phyloP scores from a whole-genome alignment of 2,113 vertebrate species.

The Cyanocitta stelleri region DNA sequence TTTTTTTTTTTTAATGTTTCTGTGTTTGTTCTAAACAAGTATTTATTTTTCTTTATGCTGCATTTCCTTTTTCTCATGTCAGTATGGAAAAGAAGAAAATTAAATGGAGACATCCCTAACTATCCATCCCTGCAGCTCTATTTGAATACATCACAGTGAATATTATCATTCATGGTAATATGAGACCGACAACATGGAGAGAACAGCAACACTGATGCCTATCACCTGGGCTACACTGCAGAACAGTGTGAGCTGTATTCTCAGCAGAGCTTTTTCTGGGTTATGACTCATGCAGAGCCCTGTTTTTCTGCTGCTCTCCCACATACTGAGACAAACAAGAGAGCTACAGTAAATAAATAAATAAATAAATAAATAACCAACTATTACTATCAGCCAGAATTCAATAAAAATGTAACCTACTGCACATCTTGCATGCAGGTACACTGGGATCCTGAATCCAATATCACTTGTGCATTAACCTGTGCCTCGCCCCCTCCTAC shows the following conservation, averaged over 20 bases:
- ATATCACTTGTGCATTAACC: neutral
- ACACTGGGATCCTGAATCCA: neutral
- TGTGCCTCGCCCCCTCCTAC: neutral
- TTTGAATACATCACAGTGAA: neutral
- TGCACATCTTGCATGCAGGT: neutral
- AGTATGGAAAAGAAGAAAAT: neutral
- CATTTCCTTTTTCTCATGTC: neutral
- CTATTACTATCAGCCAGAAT: neutral
- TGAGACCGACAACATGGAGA: neutral
- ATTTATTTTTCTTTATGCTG: neutral
- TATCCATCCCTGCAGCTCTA: neutral
- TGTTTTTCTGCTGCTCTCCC: neutral
- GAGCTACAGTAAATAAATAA: neutral
- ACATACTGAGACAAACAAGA: neutral
- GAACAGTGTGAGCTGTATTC: neutral
- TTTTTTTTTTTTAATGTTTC: neutral
- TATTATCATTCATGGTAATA: neutral
- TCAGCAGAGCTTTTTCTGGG: slow-evolving; percentile 15
- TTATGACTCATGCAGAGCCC: slow-evolving; percentile 33
- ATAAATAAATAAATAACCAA: neutral
- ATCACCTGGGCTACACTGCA: neutral
- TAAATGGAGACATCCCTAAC: neutral
- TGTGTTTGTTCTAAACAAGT: neutral
- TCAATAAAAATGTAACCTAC: neutral
- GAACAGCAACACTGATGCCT: neutral